These are phyloP conservation scores for Paraplagusia blochii DNA, from an alignment of 2,113 vertebrate genomes.

Conservation along the genomic window DNA sequence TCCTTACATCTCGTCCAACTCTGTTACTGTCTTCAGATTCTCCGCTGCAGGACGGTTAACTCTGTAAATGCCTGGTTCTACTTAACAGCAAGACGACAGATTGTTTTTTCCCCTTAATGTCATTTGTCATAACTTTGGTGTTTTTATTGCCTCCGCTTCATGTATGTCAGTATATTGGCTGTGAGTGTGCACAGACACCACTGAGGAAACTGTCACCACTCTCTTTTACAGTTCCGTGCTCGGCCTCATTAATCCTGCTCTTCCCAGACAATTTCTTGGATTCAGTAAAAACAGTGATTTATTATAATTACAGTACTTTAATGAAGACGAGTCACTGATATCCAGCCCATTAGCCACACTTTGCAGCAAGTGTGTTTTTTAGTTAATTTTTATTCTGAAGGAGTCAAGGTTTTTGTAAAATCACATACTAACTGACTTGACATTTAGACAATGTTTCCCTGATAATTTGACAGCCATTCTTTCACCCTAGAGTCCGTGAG, in stretches of 20 bases:
- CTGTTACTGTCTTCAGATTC: constrained; percentile 18
- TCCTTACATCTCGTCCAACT: constrained; percentile 14
- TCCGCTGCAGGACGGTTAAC: constrained; percentile 1
- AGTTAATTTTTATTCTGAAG: too few relatives aligned
- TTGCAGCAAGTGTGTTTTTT: too few relatives aligned
- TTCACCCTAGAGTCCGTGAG: too few relatives aligned
- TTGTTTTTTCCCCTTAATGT: not conserved
- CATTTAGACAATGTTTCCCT: too few relatives aligned
- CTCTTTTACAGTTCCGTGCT: constrained; percentile 15
- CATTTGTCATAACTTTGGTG: not conserved
- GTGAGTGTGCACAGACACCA: not conserved
- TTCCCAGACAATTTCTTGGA: constrained; percentile 36
- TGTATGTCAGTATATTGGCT: constrained; percentile 14
- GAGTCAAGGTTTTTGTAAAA: too few relatives aligned
- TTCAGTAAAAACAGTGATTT: not conserved
- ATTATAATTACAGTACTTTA: too few relatives aligned
- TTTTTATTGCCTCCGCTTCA: constrained; percentile 5
- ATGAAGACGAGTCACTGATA: too few relatives aligned
- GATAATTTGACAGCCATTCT: too few relatives aligned
- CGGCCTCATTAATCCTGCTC: constrained; percentile 45
- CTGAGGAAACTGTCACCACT: constrained; percentile 15
- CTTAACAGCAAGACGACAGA: constrained; percentile 15
- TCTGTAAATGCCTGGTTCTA: constrained; percentile 3
- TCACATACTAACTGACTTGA: too few relatives aligned
- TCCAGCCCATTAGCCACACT: too few relatives aligned